Percentiles rank a stretch among this genome's conserved stretches.
Conservation (phyloP, 2,888 invertebrate genomes). For the Eupithecia exiguata region DNA sequence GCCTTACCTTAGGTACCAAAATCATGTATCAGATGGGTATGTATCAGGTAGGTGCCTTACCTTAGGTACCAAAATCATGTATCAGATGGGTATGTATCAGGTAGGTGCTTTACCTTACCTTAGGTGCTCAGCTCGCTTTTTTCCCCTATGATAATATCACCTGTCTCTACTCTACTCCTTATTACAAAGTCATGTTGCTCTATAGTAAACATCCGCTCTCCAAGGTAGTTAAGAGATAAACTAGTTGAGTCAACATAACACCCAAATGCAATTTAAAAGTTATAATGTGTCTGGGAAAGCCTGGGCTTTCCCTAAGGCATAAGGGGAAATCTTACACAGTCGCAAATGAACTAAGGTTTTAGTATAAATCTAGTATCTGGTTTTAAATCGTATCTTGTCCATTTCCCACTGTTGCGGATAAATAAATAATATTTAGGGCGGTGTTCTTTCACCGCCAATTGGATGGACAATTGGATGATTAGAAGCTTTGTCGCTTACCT, state of each 20-base stretch:
- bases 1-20: not conserved
- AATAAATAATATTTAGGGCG: too few species aligned
- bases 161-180: not conserved
- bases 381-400: too few species aligned
- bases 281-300: not conserved
- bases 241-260: not conserved
- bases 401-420: not conserved
- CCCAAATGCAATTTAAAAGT: not conserved
- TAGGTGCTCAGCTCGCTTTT: not conserved
- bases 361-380: not conserved
- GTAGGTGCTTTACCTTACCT: not conserved
- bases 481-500: too few species aligned
- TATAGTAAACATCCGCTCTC: not conserved
- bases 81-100: too few species aligned
- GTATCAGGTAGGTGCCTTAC: too few species aligned
- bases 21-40: too few species aligned
- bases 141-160: not conserved
- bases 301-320: not conserved
- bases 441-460: too few species aligned
- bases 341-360: not conserved
- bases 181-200: not conserved
- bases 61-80: too few species aligned
- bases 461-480: too few species aligned
- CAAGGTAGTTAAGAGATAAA: not conserved
- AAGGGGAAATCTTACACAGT: not conserved